Percentiles rank a stretch among this genome's conserved stretches.
phyloP scores from a whole-genome alignment of 2,797 vertebrate species.

The Cottoperca gobio region DNA sequence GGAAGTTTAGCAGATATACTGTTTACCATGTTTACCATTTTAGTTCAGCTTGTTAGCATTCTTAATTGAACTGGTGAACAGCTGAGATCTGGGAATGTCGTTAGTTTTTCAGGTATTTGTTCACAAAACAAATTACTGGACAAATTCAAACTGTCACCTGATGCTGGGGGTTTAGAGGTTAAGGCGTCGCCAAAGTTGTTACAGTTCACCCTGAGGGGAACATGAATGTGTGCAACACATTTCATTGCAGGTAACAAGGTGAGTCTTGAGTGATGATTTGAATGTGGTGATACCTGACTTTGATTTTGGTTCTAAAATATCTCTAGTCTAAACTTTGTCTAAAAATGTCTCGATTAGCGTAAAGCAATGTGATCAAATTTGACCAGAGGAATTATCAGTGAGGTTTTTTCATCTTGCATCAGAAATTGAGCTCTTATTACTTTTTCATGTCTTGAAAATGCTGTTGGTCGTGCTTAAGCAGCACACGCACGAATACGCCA shows the following conservation, averaged over 20 bases:
- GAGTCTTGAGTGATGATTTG: no score
- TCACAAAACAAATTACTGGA: neutral
- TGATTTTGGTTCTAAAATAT: neutral
- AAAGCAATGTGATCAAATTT: conserved; percentile 3
- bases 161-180: conserved; percentile 3
- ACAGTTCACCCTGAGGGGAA: neutral
- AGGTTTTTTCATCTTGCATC: neutral
- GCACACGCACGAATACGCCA: conserved; percentile 2
- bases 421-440: conserved; percentile 20
- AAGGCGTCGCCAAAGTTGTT: neutral
- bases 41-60: neutral
- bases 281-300: no score
- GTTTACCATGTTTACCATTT: neutral
- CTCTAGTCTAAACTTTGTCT: neutral
- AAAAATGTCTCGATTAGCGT: neutral
- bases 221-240: neutral
- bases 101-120: conserved; percentile 2
- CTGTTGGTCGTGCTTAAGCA: conserved; percentile 33
- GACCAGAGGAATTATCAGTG: conserved; percentile 4
- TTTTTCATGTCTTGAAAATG: conserved; percentile 41
- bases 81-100: no score
- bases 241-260: no score
- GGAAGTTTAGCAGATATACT: neutral
- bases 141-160: neutral
- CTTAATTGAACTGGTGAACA: no score